Evolutionary conservation across 1,140 invertebrate species (phyloP), one percentile per base, ranked within the genome.

Genomic region (Uloborus diversus): DNA sequence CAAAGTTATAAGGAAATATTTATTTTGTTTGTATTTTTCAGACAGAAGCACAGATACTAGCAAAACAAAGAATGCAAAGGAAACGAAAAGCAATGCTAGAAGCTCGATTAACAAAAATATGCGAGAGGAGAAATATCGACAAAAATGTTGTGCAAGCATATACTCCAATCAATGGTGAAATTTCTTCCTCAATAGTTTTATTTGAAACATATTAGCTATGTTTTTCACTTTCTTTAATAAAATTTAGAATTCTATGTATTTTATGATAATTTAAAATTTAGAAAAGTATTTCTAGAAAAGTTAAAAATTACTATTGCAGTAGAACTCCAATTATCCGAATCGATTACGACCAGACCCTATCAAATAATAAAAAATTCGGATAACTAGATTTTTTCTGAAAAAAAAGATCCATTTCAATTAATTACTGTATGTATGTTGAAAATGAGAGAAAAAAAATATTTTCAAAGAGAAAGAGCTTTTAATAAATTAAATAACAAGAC

Each of bases 101-200:
- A 70, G 56, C 65, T 27, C 33, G 76, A 9, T 33, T 79, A 28
- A 27, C 65, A 11, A 79, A 79, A 62, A 62, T 79, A 11, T 69
- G 66, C 37, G 66, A 79, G 53, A 69, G 76, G 28, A 79, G 53
- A 69, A 79, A 79, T 51, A 79, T 79, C 49, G 65, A 79, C 30
- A 25, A 25, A 42, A 51, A 37, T 65, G 62, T 56, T 66, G 20
- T 78, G 13, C 13, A 66, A 28, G 30, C 49, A 13, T 78, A 56
- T 51, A 64, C 37, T 33, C 20, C 17, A 37, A 51, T 23, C 4
- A 11, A 3, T 23, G 66, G 49, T 70, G 23, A 62, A n/a, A 53
- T 42, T 17, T 42, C 7, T n/a, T 7, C 37, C 7, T 42, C 37
- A 42, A 17, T 42, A 9, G 37, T 9, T 9, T 9, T 17, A 42